Evolutionary conservation across 2,888 invertebrate genomes (phyloP).

Genomic region (Thereva unica): DNA sequence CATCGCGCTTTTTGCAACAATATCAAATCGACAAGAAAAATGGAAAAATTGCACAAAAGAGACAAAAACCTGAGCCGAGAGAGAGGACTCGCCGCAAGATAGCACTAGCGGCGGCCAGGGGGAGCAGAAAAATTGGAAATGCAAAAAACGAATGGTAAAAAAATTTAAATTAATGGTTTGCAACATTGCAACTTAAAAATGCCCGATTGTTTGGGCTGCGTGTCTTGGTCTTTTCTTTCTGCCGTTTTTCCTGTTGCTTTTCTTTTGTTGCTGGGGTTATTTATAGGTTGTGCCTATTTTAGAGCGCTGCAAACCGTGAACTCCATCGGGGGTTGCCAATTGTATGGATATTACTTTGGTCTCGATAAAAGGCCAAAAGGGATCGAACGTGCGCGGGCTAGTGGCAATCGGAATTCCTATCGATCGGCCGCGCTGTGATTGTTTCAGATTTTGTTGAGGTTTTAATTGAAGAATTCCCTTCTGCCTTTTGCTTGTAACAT

Average conservation of each 20-base stretch:
- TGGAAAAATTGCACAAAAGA: constrained; percentile 22
- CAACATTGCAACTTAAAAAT: constrained; percentile 29
- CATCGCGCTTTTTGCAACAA: constrained; percentile 7
- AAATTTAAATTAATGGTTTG: constrained; percentile 33
- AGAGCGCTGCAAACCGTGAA: constrained; percentile 31
- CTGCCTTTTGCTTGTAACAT: no score
- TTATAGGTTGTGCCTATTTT: constrained; percentile 31
- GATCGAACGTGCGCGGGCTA: constrained; percentile 23
- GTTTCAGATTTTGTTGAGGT: no score
- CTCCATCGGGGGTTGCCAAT: constrained; percentile 32
- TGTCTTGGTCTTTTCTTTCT: constrained; percentile 17
- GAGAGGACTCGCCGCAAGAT: background rate
- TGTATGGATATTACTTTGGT: constrained; percentile 33
- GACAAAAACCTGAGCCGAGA: constrained; percentile 7
- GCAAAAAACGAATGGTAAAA: constrained; percentile 22
- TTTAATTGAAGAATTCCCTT: no score
- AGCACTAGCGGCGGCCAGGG: background rate
- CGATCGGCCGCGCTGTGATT: no score
- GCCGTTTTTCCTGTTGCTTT: constrained; percentile 11
- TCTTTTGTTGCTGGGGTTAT: constrained; percentile 32
- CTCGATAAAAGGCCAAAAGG: constrained; percentile 19
- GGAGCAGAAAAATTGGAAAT: constrained; percentile 2
- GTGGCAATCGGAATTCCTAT: background rate
- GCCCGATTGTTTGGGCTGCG: constrained; percentile 37
- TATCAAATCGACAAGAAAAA: constrained; percentile 20